Evolutionary conservation across 2,797 vertebrate species (phyloP), one percentile per base, ranked within the genome.

Genomic region (Lateolabrax maculatus): DNA sequence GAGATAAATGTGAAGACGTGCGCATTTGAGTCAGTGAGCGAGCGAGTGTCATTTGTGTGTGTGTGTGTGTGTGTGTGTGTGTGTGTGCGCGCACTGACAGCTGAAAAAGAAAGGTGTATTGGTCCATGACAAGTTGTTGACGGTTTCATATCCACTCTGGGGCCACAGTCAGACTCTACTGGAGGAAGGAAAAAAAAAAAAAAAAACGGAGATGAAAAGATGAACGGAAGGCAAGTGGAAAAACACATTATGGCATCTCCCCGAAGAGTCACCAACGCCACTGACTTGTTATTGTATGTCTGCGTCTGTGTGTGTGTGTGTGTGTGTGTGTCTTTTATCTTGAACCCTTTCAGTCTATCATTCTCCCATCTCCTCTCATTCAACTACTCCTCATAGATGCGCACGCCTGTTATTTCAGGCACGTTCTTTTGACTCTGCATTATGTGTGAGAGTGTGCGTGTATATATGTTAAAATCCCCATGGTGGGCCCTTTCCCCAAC

Each of bases 171-270:
- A 68, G 52, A 72, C 64, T 78, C 71, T 71, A 64, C n/a, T 57
- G 43, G 52, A 73, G 64, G 53, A 36, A n/a, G n/a, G n/a, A n/a
- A n/a, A n/a, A n/a, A n/a, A 43, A 34, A 76, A 77, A 64, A 78
- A 46, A 12, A 19, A 25, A 36, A 3, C 23, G 46, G 68, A 77
- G 73, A 85, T 80, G 44, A 84, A 78, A 81, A 71, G 67, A 81
- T 78, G 70, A 80, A 60, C 0, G 27, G 55, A 49, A 60, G 79
- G 62, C 9, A 1, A 75, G 58, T 51, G 21, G 75, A 88, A 83
- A 92, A 87, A 87, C 82, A 84, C 62, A 86, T 84, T 87, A 84
- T 75, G 53, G 75, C 43, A 34, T 74, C 72, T 87, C 81, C 44
- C 72, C 15, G 0, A 77, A 84, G 86, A 91, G 27, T 71, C 63